Evolutionary conservation across 2,113 vertebrate species (phyloP), one percentile per base, ranked within the genome.

Genomic region (Panthera leo): DNA sequence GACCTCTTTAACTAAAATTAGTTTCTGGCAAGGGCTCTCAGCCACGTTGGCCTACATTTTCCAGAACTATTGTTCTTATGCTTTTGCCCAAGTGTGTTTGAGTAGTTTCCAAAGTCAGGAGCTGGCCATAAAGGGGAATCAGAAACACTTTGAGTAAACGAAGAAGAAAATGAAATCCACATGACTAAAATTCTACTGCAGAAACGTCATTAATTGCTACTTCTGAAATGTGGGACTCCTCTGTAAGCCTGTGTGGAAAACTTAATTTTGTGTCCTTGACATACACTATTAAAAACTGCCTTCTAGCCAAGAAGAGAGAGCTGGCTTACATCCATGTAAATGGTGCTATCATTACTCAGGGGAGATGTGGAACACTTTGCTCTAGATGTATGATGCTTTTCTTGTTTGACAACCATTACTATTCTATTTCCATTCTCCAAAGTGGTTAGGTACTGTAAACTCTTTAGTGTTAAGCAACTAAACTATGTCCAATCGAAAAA

Each of bases 201-300:
- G 93, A 94, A 91, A 96, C 93, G 90, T 97, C 96, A 97, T 98
- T 97, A 97, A 86, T 87, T 87, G 91, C 84, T 96, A 93, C 79
- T 93, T 85, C 95, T 84, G 71, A 55, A 98, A 98, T 94, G 29
- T 93, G 48, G 95, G 75, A 76, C 95, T 80, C 94, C 84, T 89
- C 94, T 98, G 86, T 84, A 58, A 88, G 53, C 78, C 42, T 73
- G 95, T 4, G 3, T 86, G 70, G 71, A 18, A 98, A 94, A 94
- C 58, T 75, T 97, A 85, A 3, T 93, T 98, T 96, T 85, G 92
- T 93, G 7, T 73, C 93, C 88, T 86, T 96, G 91, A 73, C 10
- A 93, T 16, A 91, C 2, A 19, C 31, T 78, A 75, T 89, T 97
- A 92, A 94, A 98, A 97, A 83, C 76, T 89, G 75, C 76, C 90